Conservation (phyloP, 2,888 invertebrate genomes). For the Zootermopsis nevadensis region DNA sequence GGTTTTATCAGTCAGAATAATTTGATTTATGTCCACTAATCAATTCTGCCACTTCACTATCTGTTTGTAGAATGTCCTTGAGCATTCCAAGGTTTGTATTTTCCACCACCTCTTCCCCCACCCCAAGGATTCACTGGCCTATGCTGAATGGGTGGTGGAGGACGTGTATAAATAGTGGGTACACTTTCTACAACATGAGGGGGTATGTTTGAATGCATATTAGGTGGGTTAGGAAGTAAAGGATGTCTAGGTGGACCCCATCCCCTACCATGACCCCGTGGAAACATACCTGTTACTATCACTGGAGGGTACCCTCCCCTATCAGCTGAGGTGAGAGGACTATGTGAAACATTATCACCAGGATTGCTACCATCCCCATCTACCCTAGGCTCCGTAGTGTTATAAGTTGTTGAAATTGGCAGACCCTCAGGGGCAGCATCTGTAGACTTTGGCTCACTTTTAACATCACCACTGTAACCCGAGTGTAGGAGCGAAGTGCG, state of each 20-base stretch:
- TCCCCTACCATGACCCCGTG: slow-evolving; percentile 32
- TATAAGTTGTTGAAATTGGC: slow-evolving; percentile 43
- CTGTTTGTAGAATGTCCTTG: slow-evolving; percentile 41
- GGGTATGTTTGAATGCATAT: slow-evolving; percentile 10
- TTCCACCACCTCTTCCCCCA: slow-evolving; percentile 28
- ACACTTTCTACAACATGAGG: slow-evolving; percentile 2
- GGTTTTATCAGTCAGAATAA: slow-evolving; percentile 4
- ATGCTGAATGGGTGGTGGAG: slow-evolving; percentile 23
- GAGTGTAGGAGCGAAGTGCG: slow-evolving; percentile 22
- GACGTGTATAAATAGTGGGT: slow-evolving; percentile 17
- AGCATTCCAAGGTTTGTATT: slow-evolving; percentile 39
- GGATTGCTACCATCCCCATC: slow-evolving; percentile 20
- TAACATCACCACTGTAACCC: slow-evolving; percentile 39
- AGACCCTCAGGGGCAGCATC: slow-evolving; percentile 35
- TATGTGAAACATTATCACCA: slow-evolving; percentile 23
- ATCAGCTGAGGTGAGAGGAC: background rate
- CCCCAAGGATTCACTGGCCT: slow-evolving; percentile 35
- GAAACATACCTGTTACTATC: slow-evolving; percentile 26
- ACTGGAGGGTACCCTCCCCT: slow-evolving; percentile 40
- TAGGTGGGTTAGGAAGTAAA: slow-evolving; percentile 19
- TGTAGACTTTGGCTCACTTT: slow-evolving; percentile 13
- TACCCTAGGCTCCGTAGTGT: slow-evolving; percentile 8
- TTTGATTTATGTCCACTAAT: background rate
- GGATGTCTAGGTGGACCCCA: slow-evolving; percentile 30
- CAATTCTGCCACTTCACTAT: slow-evolving; percentile 38